Base-by-base conservation (phyloP, 30 jellyfish, hydroid and myxozoan species). In the Turritopsis dohrnii region DNA sequence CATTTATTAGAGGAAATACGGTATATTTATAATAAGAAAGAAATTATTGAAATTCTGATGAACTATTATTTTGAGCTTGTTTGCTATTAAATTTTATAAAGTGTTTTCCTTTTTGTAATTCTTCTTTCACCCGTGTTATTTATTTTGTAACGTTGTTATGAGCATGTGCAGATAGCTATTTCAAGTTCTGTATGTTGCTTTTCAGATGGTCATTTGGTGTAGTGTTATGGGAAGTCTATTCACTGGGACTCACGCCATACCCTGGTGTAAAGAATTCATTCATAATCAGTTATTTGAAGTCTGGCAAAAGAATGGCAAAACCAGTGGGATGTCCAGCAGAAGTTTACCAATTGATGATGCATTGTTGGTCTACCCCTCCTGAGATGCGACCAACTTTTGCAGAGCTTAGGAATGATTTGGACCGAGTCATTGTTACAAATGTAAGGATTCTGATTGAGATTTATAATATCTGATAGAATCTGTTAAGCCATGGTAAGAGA, bases 211-310 rank as follows among this genome's bases (percentile, higher is more conserved):
- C 60, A 21, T 74, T 74, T 74, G 83, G 83, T 24, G 52, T 74
- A 23, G 83, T 74, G 60, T 28, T 74, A 71, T 74, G 83, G 83
- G 83, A 74, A 52, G 54, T 74, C 13, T 74, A 23, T 28, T 74
- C 83, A 22, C 54, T 74, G 52, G 83, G 83, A 20, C 8, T 23
- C 23, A 74, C 83, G 26, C 83, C 83, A 23, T 74, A 74, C 22
- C 83, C 83, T 21, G 83, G 83, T 21, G 13, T 29, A 52, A 74
- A 74, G 26, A 74, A 74, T 74, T 21, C 83, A 22, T 29, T 22
- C 8, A 74, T 29, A 7, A 21, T 22, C 77, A 26, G 29, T 41
- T 41, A 41, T 13, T 41, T 41, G 60, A 41, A 41, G 60, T 41
- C 60, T 41, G 60, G 60, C 60, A 41, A 41, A 41, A 41, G 60